Evolutionary conservation across 2,113 vertebrate genomes (phyloP).

Genomic region (Halcyon malimbica): DNA sequence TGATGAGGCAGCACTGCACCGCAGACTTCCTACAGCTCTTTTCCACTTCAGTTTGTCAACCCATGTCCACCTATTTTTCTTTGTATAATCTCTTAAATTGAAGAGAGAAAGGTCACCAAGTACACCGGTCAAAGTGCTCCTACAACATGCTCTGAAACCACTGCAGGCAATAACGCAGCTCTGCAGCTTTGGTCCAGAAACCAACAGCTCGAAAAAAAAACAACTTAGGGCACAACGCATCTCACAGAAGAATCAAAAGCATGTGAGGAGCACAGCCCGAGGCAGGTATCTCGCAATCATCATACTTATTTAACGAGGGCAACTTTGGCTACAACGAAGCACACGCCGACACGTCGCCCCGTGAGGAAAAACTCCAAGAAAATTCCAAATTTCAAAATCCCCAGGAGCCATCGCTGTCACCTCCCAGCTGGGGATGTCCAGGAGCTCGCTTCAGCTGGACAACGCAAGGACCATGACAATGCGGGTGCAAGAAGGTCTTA

Average conservation of each 20-base stretch:
- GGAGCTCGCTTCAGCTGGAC: fast-evolving
- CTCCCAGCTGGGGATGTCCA: fast-evolving
- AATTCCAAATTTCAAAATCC: background rate
- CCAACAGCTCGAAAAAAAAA: background rate
- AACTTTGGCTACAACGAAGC: background rate
- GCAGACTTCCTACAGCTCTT: background rate
- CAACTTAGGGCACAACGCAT: background rate
- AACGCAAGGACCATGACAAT: fast-evolving
- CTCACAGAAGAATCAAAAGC: background rate
- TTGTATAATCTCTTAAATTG: background rate
- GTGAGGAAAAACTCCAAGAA: background rate
- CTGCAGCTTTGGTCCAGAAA: background rate
- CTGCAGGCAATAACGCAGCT: background rate
- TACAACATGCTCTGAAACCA: background rate
- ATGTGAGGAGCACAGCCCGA: fast-evolving
- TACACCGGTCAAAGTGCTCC: fast-evolving
- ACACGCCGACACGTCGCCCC: background rate
- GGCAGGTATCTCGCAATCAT: background rate
- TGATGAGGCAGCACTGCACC: background rate
- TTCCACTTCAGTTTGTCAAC: background rate
- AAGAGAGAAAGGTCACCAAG: background rate
- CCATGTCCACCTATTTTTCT: background rate
- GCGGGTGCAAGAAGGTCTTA: fast-evolving
- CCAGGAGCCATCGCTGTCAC: background rate
- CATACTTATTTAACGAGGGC: fast-evolving